Evolutionary conservation across 2,888 invertebrate species (phyloP), one percentile per base, ranked within the genome.

Genomic region (Aleiodes testaceus): DNA sequence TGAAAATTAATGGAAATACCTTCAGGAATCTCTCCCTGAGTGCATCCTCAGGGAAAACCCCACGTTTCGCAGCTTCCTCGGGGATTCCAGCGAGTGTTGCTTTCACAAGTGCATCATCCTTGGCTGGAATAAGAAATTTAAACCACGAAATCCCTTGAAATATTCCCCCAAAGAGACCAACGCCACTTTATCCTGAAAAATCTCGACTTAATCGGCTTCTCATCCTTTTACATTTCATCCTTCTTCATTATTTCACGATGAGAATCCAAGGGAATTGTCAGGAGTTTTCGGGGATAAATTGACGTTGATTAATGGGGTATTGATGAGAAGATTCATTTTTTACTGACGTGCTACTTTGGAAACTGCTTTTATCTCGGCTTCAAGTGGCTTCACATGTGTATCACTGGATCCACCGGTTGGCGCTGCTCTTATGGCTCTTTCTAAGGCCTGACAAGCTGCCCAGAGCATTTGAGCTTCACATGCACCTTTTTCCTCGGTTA

Each of bases 401-500:
- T 88, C 89, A 88, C 90, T 89, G 61, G 90, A 87, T 44, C 89
- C 85, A 55, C 91, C 91, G 0, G 90, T 89, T 67, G 91, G 89
- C 9, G 92, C 91, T 16, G 90, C 89, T 72, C 92, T 90, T 5
- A 97, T 91, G 20, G 95, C 93, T 1, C 94, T 91, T 82, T 94
- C 91, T 45, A 98, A 89, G 2, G 96, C 93, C 82, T 97, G 96
- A 81, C 96, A 97, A 1, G 98, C 96, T 76, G 96, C 93, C 98
- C 98, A 98, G 77, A 98, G 90, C 30, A 95, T 92, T 87, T 97
- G 97, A 0, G 97, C 94, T 76, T 94, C 92, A 47, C 93, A 92
- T 0, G 94, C 93, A 70, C 91, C 92, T 76, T 91, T 92, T 80
- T 95, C 95, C 1, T 92, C 91, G 74, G 92, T 92, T 53, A 92